Percentiles rank a stretch among this genome's conserved stretches.
Conservation (phyloP, 1,140 invertebrate species). For the Marisa cornuarietis region DNA sequence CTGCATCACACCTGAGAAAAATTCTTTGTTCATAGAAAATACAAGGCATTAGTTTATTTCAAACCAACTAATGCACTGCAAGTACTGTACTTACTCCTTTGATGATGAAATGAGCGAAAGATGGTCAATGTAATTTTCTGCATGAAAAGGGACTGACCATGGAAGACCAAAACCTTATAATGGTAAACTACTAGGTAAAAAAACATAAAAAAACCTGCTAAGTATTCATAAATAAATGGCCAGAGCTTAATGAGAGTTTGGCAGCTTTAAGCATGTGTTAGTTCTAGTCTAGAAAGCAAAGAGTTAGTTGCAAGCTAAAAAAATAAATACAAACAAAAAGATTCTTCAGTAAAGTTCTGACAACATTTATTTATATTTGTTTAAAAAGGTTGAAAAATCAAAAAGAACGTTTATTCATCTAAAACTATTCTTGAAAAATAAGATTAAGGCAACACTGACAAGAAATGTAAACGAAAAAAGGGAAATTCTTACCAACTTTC, state of each 20-base stretch:
- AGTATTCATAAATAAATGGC: too few relatives aligned
- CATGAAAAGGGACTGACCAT: constrained; percentile 9
- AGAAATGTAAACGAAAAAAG: too few relatives aligned
- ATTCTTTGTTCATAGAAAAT: too few relatives aligned
- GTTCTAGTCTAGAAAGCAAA: constrained; percentile 2
- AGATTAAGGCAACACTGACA: too few relatives aligned
- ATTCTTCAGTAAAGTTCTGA: background rate
- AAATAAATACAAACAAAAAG: background rate
- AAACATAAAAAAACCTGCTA: too few relatives aligned
- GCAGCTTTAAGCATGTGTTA: background rate
- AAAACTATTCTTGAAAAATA: background rate
- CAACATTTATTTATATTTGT: too few relatives aligned
- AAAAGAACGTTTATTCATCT: background rate
- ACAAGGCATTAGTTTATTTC: too few relatives aligned
- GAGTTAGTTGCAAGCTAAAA: background rate
- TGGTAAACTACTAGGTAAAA: too few relatives aligned
- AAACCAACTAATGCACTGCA: background rate
- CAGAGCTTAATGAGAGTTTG: too few relatives aligned
- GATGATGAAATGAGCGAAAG: constrained; percentile 15
- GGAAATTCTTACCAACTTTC: too few relatives aligned
- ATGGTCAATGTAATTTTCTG: constrained; percentile 10
- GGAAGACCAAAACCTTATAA: too few relatives aligned
- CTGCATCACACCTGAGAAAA: too few relatives aligned
- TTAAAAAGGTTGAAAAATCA: background rate
- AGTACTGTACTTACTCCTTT: background rate